Percentiles rank a stretch among this genome's conserved stretches.
Evolutionary conservation across 2,113 vertebrate species (phyloP).

Genomic region (Gallinago undulata): DNA sequence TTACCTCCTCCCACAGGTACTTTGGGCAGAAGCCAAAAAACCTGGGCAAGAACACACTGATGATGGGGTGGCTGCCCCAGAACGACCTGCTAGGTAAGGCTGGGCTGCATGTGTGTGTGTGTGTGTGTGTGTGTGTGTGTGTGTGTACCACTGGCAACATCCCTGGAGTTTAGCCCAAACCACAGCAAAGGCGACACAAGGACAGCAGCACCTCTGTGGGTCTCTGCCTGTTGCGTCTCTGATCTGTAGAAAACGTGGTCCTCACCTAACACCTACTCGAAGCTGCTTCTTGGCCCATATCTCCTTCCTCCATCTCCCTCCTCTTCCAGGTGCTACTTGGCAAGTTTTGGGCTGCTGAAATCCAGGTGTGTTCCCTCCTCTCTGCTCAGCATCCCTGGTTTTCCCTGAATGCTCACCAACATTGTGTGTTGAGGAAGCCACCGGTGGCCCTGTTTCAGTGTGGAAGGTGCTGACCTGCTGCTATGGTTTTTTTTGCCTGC

Average conservation of each 20-base stretch:
- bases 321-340: not conserved
- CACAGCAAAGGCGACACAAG: not conserved
- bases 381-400: not conserved
- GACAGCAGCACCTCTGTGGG: not conserved
- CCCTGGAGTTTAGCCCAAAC: slow-evolving; percentile 18
- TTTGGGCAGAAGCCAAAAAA: slow-evolving; percentile 64
- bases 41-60: slow-evolving; percentile 53
- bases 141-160: not conserved
- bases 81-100: slow-evolving; percentile 66
- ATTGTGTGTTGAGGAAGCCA: not conserved
- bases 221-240: not conserved
- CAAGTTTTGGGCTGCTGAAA: not conserved
- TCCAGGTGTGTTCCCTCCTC: not conserved
- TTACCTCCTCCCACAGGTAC: slow-evolving; percentile 29
- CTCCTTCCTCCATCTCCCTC: not conserved
- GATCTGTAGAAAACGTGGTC: not conserved
- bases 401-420: not conserved
- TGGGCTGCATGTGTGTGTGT: not conserved
- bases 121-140: not conserved
- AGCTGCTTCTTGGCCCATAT: not conserved
- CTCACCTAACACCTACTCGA: not conserved
- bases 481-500: not conserved
- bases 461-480: not conserved
- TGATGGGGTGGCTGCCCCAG: slow-evolving; percentile 68
- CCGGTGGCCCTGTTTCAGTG: not conserved